Evolutionary conservation across 2,113 vertebrate species (phyloP).

Genomic region (Collichthys lucidus): DNA sequence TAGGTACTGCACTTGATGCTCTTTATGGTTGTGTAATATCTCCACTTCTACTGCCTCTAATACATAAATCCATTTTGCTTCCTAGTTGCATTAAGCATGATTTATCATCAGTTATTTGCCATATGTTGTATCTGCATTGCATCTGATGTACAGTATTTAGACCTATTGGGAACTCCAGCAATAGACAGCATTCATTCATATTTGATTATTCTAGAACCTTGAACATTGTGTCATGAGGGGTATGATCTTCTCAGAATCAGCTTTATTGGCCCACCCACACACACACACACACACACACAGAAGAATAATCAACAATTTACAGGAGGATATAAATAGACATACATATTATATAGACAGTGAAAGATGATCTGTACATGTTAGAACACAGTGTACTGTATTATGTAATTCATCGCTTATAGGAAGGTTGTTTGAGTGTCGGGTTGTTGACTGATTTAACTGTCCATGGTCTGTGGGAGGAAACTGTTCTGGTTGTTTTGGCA

Average conservation of each 20-base stretch:
- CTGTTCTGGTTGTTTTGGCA: not conserved
- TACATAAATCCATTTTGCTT: not conserved
- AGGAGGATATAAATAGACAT: too few species aligned
- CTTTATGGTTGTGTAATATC: too few species aligned
- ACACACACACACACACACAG: too few species aligned
- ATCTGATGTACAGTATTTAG: not conserved
- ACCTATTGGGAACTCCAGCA: not conserved
- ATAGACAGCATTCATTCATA: not conserved
- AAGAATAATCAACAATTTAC: too few species aligned
- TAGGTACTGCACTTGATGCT: not conserved
- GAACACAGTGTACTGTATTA: not conserved
- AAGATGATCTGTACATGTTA: not conserved
- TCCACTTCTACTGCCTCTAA: not conserved
- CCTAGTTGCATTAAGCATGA: not conserved
- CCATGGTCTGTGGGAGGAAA: not conserved
- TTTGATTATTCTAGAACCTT: too few species aligned
- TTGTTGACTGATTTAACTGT: not conserved
- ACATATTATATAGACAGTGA: not conserved
- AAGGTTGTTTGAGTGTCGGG: not conserved
- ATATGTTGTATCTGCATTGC: not conserved
- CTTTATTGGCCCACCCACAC: too few species aligned
- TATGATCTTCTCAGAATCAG: too few species aligned
- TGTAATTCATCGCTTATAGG: not conserved
- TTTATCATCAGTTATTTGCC: not conserved
- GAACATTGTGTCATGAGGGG: too few species aligned